phyloP scores from a whole-genome alignment of 2,113 vertebrate genomes.

The Puntigrus tetrazona region DNA sequence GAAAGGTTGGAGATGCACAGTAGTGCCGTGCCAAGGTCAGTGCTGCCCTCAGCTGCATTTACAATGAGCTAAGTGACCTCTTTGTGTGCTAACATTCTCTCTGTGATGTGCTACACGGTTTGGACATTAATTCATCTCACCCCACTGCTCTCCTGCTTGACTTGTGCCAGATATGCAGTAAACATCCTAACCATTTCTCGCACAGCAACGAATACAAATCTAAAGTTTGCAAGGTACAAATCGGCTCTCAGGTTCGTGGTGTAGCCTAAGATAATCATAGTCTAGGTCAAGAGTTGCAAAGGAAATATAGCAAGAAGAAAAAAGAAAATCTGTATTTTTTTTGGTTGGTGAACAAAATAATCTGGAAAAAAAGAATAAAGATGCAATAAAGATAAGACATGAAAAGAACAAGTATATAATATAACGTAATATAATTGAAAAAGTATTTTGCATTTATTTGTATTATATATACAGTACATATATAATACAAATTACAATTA shows the following conservation, averaged over 20 bases:
- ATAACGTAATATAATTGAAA: too few species aligned
- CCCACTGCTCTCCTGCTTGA: constrained; percentile 19
- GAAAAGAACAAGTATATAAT: too few species aligned
- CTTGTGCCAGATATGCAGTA: background rate
- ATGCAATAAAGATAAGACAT: too few species aligned
- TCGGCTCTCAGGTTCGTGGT: background rate
- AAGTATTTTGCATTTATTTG: too few species aligned
- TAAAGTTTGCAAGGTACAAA: background rate
- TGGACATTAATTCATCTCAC: constrained; percentile 48
- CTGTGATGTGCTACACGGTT: constrained; percentile 34
- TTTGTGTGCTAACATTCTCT: constrained; percentile 52
- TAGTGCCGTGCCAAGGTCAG: constrained; percentile 62
- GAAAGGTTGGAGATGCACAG: constrained; percentile 5
- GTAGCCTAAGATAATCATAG: background rate
- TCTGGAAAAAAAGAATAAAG: too few species aligned
- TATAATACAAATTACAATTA: too few species aligned
- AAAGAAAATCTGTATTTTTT: too few species aligned
- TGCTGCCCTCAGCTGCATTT: constrained; percentile 56
- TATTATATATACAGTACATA: too few species aligned
- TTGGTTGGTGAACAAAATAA: too few species aligned
- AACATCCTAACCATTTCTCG: background rate
- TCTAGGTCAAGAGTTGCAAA: too few species aligned
- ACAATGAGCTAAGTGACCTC: constrained; percentile 58
- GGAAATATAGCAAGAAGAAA: too few species aligned
- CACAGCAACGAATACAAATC: background rate